Conservation (phyloP, 2,797 vertebrate genomes). For the Artibeus jamaicensis region DNA sequence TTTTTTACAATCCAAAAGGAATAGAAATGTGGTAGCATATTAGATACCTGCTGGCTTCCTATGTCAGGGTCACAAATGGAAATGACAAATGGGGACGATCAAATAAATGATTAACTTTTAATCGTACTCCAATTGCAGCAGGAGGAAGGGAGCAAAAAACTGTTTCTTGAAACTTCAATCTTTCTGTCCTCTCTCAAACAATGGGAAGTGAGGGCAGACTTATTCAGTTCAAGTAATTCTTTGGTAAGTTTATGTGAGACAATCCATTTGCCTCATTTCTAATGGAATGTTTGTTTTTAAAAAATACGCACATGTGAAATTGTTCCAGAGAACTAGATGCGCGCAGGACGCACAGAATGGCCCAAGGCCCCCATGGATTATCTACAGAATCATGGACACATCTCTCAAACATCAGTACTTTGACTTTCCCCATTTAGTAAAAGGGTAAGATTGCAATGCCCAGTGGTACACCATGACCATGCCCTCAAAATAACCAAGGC, state of each 20-base stretch:
- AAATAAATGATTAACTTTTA: conserved; percentile 73
- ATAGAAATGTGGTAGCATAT: conserved; percentile 52
- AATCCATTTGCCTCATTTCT: not conserved
- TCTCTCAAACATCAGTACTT: not conserved
- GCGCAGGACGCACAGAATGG: not conserved
- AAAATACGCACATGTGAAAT: not conserved
- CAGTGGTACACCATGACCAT: not conserved
- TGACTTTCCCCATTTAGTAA: not conserved
- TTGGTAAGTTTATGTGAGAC: not conserved
- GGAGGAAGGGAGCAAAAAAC: conserved; percentile 20
- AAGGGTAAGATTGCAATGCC: not conserved
- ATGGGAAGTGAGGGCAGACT: not conserved
- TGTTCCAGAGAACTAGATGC: not conserved
- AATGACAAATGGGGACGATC: conserved; percentile 67
- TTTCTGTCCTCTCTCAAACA: not conserved
- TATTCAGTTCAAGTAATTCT: not conserved
- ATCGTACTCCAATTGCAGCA: conserved; percentile 63
- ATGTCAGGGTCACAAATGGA: conserved; percentile 61
- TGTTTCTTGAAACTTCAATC: conserved; percentile 4
- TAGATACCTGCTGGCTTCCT: conserved; percentile 59
- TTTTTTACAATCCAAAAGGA: conserved; percentile 22
- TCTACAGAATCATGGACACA: not conserved
- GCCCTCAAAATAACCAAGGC: not conserved
- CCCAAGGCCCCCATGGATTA: not conserved
- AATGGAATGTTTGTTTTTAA: not conserved